phyloP scores from a whole-genome alignment of 2,113 vertebrate species.

The Promerops cafer region DNA sequence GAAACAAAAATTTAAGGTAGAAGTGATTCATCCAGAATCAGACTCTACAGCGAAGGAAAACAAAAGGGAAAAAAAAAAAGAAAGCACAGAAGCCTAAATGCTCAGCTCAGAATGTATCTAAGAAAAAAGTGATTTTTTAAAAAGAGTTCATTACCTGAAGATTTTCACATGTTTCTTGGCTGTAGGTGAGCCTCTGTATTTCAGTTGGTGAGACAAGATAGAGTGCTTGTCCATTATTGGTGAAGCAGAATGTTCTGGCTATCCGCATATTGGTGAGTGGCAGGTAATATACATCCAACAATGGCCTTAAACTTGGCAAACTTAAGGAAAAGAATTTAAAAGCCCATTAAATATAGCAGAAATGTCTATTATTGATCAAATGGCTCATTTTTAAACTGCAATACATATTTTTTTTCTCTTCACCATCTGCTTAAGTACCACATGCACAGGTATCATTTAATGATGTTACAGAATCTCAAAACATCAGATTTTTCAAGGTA shows the following conservation, averaged over 20 bases:
- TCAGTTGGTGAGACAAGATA: constrained; percentile 97
- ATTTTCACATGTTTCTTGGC: constrained; percentile 98
- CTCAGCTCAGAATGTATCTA: not conserved
- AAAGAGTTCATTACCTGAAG: constrained; percentile 80
- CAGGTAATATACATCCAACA: constrained; percentile 97
- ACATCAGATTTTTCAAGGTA: not conserved
- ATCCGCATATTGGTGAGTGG: constrained; percentile 98
- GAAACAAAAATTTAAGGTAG: not conserved
- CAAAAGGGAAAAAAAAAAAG: not conserved
- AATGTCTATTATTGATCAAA: not conserved
- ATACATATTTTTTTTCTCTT: not conserved
- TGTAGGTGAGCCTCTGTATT: constrained; percentile 97
- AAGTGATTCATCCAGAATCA: not conserved
- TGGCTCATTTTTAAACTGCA: not conserved
- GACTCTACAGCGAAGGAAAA: not conserved
- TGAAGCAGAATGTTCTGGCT: constrained; percentile 98
- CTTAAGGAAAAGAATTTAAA: constrained; percentile 68
- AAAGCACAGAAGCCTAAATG: not conserved
- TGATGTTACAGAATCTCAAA: not conserved
- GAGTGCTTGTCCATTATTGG: constrained; percentile 95
- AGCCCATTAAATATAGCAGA: not conserved
- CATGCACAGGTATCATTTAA: not conserved
- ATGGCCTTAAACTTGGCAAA: constrained; percentile 93
- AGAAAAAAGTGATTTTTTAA: not conserved
- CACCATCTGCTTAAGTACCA: not conserved